phyloP scores from a whole-genome alignment of 2,888 invertebrate genomes.

The Tenthredo notha region DNA sequence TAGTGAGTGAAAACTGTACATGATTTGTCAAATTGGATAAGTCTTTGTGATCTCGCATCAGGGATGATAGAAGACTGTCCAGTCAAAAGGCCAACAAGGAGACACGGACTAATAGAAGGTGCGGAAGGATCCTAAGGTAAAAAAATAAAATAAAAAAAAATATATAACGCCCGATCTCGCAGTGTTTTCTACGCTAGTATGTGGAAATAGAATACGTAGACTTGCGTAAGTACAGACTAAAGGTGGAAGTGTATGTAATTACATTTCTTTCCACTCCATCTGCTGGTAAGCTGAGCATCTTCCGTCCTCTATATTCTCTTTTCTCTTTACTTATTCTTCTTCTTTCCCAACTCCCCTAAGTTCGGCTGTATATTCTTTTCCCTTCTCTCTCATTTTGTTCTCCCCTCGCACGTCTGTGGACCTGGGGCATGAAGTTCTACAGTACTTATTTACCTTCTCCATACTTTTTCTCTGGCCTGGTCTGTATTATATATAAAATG shows the following conservation, averaged over 20 bases:
- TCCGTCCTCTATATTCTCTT: slow-evolving; percentile 6
- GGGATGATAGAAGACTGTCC: not conserved
- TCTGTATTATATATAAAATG: not conserved
- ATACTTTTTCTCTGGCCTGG: slow-evolving; percentile 6
- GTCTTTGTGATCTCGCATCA: slow-evolving; percentile 21
- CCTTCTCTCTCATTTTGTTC: not conserved
- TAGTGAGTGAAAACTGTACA: slow-evolving; percentile 27
- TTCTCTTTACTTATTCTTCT: slow-evolving; percentile 13
- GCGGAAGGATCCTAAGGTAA: not conserved
- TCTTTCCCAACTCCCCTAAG: slow-evolving; percentile 4
- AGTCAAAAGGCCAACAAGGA: not conserved
- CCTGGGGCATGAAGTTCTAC: slow-evolving; percentile 34
- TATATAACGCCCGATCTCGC: not conserved
- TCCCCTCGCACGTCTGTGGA: not conserved
- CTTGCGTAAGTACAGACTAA: slow-evolving; percentile 55
- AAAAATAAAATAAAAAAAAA: not conserved
- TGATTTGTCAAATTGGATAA: slow-evolving; percentile 42
- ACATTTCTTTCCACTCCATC: slow-evolving; percentile 66
- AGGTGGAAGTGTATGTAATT: slow-evolving; percentile 66
- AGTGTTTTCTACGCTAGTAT: not conserved
- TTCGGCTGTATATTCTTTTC: slow-evolving; percentile 9
- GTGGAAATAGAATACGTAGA: slow-evolving; percentile 15
- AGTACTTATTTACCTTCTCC: slow-evolving; percentile 35
- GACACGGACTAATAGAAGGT: not conserved
- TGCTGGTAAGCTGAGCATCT: slow-evolving; percentile 55